Conservation (phyloP, 2,888 invertebrate genomes). For the Plagodis dolabraria region DNA sequence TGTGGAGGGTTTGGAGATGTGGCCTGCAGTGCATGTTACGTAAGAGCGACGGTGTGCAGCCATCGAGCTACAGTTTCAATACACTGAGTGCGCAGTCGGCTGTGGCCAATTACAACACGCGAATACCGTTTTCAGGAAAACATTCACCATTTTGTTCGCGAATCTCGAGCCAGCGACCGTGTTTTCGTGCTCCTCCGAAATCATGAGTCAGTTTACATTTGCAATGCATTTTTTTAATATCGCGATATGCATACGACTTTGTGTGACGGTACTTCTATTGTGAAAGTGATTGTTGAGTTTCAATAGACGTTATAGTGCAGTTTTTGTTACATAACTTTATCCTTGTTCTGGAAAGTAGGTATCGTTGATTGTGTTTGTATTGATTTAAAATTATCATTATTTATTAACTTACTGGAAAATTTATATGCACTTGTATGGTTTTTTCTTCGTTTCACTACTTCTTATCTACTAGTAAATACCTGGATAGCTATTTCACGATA, state of each 20-base stretch:
- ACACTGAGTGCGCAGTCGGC: slow-evolving; percentile 65
- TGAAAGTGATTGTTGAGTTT: slow-evolving; percentile 60
- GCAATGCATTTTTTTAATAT: slow-evolving; percentile 43
- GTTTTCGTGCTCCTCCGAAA: slow-evolving; percentile 50
- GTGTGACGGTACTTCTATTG: slow-evolving; percentile 40
- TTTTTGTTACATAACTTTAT: slow-evolving; percentile 45
- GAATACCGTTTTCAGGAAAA: slow-evolving; percentile 78
- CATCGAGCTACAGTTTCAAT: slow-evolving; percentile 73
- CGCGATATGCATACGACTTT: slow-evolving; percentile 13
- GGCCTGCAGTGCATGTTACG: slow-evolving; percentile 76
- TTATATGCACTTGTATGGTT: too few relatives aligned
- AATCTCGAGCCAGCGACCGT: slow-evolving; percentile 62
- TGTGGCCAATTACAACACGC: slow-evolving; percentile 74
- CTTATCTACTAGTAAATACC: too few relatives aligned
- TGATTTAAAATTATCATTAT: too few relatives aligned
- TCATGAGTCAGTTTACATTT: slow-evolving; percentile 51
- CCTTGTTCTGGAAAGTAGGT: slow-evolving; percentile 23
- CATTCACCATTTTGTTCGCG: slow-evolving; percentile 80
- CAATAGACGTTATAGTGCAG: slow-evolving; percentile 44
- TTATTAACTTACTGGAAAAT: too few relatives aligned
- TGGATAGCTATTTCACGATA: too few relatives aligned
- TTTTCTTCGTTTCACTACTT: too few relatives aligned
- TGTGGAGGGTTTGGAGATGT: slow-evolving; percentile 57
- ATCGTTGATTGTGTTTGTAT: slow-evolving; percentile 18
- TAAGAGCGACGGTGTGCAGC: slow-evolving; percentile 75